Conservation (phyloP, 2,888 invertebrate species). For the Strigamia maritima region DNA sequence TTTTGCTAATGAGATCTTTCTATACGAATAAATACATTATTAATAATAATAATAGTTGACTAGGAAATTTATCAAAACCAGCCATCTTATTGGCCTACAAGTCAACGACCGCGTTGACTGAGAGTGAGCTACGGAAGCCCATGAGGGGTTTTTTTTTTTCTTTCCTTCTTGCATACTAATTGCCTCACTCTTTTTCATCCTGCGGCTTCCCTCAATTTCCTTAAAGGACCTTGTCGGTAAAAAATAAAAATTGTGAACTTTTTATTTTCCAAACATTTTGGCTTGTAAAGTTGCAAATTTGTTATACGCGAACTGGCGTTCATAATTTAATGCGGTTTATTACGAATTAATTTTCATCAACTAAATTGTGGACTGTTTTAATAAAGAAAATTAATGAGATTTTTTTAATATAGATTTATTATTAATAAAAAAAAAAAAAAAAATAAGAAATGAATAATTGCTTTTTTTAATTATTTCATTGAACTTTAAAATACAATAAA, state of each 20-base stretch:
- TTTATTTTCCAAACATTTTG: too few relatives aligned
- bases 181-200: slow-evolving; percentile 20
- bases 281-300: not conserved
- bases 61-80: slow-evolving; percentile 16
- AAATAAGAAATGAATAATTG: not conserved
- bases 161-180: slow-evolving; percentile 9
- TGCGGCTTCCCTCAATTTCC: slow-evolving; percentile 12
- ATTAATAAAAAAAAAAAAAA: not conserved
- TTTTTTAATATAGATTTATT: not conserved
- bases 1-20: not conserved
- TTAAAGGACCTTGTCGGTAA: not conserved
- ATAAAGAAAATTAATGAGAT: slow-evolving; percentile 20
- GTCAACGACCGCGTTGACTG: slow-evolving; percentile 29
- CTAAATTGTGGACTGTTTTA: slow-evolving; percentile 6
- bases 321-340: not conserved
- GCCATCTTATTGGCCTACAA: slow-evolving; percentile 34
- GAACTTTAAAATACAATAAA: not conserved
- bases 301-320: not conserved
- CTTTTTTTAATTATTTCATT: not conserved
- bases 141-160: not conserved
- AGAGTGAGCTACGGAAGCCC: slow-evolving; percentile 29
- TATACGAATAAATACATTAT: not conserved
- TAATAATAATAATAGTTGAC: slow-evolving; percentile 15
- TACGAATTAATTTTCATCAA: slow-evolving; percentile 31
- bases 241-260: not conserved